phyloP scores from a whole-genome alignment of 2,113 vertebrate species.

The Synchiropus splendidus region DNA sequence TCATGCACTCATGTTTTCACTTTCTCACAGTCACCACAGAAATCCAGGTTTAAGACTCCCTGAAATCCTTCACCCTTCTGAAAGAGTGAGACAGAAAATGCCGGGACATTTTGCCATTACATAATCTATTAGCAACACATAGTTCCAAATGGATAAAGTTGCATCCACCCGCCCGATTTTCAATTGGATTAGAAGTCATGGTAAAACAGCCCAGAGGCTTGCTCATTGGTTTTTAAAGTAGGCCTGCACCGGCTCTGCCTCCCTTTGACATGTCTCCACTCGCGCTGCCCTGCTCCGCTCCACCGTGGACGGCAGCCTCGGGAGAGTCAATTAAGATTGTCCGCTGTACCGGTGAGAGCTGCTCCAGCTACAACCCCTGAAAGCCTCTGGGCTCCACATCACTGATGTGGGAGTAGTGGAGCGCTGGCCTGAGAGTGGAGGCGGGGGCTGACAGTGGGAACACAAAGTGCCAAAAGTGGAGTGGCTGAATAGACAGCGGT shows the following conservation, averaged over 20 bases:
- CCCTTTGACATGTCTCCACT: conserved; percentile 19
- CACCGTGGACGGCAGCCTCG: conserved; percentile 22
- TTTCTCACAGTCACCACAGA: too few species aligned
- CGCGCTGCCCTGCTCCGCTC: conserved; percentile 22
- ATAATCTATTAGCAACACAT: neutral
- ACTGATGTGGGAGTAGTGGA: conserved; percentile 20
- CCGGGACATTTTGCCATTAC: neutral
- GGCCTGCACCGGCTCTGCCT: conserved; percentile 9
- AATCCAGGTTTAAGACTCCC: too few species aligned
- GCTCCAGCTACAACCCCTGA: conserved; percentile 22
- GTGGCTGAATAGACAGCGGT: conserved; percentile 21
- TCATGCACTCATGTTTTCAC: too few species aligned
- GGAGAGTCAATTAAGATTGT: conserved; percentile 53
- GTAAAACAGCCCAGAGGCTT: conserved; percentile 3
- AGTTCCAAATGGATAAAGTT: neutral
- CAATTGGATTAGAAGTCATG: conserved; percentile 1
- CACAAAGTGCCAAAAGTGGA: neutral
- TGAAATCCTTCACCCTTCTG: too few species aligned
- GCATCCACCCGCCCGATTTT: neutral
- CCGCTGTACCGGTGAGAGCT: conserved; percentile 42
- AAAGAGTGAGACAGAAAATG: too few species aligned
- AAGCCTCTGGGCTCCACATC: conserved; percentile 30
- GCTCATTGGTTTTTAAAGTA: conserved; percentile 17
- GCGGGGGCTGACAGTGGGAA: neutral
- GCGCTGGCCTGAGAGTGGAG: neutral